phyloP scores from a whole-genome alignment of 2,797 vertebrate genomes.

The Tangara arthus region DNA sequence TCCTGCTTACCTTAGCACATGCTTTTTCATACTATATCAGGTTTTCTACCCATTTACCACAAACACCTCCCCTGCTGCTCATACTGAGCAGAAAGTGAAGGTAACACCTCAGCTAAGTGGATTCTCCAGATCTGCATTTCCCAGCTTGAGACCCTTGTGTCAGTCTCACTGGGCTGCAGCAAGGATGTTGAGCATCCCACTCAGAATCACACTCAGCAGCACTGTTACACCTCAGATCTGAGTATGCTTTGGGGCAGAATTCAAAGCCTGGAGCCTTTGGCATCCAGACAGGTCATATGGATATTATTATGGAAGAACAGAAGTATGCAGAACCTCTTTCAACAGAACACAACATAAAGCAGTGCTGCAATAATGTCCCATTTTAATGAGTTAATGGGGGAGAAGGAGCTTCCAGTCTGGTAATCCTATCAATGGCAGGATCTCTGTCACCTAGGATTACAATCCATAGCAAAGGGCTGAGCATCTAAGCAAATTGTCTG shows the following conservation, averaged over 20 bases:
- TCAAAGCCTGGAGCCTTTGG: background rate
- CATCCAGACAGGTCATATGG: background rate
- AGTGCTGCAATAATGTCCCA: background rate
- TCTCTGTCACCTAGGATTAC: background rate
- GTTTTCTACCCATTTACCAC: background rate
- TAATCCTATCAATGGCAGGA: background rate
- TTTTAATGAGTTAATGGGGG: slow-evolving; percentile 17
- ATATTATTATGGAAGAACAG: background rate
- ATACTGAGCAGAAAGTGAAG: background rate
- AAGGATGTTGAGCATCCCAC: background rate
- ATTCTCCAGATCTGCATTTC: background rate
- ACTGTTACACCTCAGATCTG: background rate
- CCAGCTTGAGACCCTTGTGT: background rate
- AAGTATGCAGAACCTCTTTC: background rate
- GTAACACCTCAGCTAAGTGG: background rate
- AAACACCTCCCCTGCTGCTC: background rate
- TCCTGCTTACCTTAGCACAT: background rate
- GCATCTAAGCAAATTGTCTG: background rate
- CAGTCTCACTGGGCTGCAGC: background rate
- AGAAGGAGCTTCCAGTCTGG: background rate
- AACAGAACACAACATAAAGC: background rate
- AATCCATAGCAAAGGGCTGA: background rate
- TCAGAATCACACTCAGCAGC: background rate
- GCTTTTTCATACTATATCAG: background rate
- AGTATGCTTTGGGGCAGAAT: background rate